phyloP scores from a whole-genome alignment of 2,113 vertebrate species.

The Grantiella picta region DNA sequence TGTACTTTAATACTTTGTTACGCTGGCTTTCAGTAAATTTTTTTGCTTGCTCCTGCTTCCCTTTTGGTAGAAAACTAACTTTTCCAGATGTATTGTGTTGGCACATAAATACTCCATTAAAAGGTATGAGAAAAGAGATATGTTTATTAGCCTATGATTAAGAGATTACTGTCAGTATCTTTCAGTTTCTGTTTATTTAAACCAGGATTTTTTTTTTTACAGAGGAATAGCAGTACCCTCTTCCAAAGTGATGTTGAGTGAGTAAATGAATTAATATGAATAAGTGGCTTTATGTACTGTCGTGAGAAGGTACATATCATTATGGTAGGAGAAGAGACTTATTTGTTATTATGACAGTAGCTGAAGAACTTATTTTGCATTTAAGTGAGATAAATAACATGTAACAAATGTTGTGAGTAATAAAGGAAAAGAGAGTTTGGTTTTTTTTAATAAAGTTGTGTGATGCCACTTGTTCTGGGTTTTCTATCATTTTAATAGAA shows the following conservation, averaged over 20 bases:
- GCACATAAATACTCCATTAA: not conserved
- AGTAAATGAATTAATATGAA: not conserved
- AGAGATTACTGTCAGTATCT: not conserved
- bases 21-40: not conserved
- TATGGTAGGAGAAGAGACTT: not conserved
- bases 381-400: not conserved
- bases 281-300: not conserved
- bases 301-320: not conserved
- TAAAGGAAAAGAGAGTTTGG: not conserved
- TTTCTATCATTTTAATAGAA: not conserved
- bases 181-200: not conserved
- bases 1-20: not conserved
- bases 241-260: not conserved
- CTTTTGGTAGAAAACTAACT: not conserved
- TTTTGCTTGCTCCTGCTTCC: not conserved
- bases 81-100: not conserved
- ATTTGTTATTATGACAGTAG: not conserved
- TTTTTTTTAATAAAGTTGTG: not conserved
- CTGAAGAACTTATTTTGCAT: not conserved
- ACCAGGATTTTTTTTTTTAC: not conserved
- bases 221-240: not conserved
- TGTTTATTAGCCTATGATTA: not conserved
- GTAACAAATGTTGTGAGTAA: not conserved
- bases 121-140: not conserved
- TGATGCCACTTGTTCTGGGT: not conserved